Evolutionary conservation across 2,797 vertebrate species (phyloP).

Genomic region (Odontamblyopus rebecca): DNA sequence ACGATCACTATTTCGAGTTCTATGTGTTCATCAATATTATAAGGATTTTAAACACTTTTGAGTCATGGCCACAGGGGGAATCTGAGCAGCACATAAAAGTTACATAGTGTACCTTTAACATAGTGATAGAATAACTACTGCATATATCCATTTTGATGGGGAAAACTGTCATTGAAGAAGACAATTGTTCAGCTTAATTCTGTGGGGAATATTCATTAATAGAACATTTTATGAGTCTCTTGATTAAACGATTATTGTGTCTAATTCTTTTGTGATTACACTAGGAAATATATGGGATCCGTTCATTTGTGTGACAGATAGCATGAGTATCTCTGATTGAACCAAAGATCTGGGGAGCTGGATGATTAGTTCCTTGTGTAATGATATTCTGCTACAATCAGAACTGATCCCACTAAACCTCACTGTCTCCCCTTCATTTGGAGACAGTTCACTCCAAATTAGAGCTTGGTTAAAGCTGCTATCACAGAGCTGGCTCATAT

Average conservation of each 20-base stretch:
- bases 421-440: constrained; percentile 26
- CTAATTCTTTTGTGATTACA: constrained; percentile 35
- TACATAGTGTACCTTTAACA: too few relatives aligned
- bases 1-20: not conserved
- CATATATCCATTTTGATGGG: not conserved
- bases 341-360: constrained; percentile 22
- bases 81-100: too few relatives aligned
- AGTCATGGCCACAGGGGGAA: too few relatives aligned
- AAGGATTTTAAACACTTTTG: not conserved
- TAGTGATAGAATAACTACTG: too few relatives aligned
- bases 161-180: constrained; percentile 8
- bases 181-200: constrained; percentile 7
- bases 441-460: constrained; percentile 28
- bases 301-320: constrained; percentile 23
- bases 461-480: constrained; percentile 13
- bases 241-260: constrained; percentile 18
- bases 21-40: not conserved
- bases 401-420: constrained; percentile 33
- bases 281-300: constrained; percentile 23
- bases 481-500: constrained; percentile 18
- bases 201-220: constrained; percentile 24
- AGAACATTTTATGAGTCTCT: constrained; percentile 28
- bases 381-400: constrained; percentile 41
- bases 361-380: constrained; percentile 45
- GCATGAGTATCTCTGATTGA: constrained; percentile 12